Evolutionary conservation across 1,140 invertebrate genomes (phyloP), one percentile per base, ranked within the genome.

Genomic region (Drosophila prosaltans): DNA sequence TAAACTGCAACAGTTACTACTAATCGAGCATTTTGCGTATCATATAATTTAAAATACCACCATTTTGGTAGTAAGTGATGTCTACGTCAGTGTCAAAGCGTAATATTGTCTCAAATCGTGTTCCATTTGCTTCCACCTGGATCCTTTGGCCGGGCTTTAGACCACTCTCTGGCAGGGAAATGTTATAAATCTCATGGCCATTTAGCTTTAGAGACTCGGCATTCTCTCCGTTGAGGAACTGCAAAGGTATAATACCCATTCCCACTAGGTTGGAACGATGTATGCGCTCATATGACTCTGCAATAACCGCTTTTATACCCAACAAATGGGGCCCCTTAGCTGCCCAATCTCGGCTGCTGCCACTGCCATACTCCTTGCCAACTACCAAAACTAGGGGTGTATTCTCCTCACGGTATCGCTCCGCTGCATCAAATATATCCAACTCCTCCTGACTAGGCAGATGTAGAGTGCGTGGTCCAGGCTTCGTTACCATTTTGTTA

Each of bases 51-150:
- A 99, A 94, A 84, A 99, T 99, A 6, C 99, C 99, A 30, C 98
- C 98, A 84, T 99, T 94, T 78, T 94, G 95, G 93, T 96, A 99
- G 92, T 99, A 99, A 0, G 96, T 95, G 9, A 99, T 93, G 92
- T 99, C 99, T 0, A 99, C 98, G 92, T 99, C 98, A 0, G 99
- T 99, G 90, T 99, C 99, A 91, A 99, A 99, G 28, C 99, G 94
- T 54, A 92, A 30, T 9, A 69, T 80, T 1, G 91, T 82, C n/a
- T 92, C 91, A 55, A 92, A 92, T 0, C 89, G 78, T 62, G 91
- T 93, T 2, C 93, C 94, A 81, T 93, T 92, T 57, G 95, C 94
- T 43, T 89, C 75, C 4, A 92, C 91, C 77, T 82, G 64, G 11
- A 92, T 84, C 30, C 67, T 79, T 41, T 92, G 91, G 2, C 91